Percentiles rank a stretch among this genome's conserved stretches.
Conservation (phyloP, 2,113 vertebrate genomes). For the Oplegnathus fasciatus region DNA sequence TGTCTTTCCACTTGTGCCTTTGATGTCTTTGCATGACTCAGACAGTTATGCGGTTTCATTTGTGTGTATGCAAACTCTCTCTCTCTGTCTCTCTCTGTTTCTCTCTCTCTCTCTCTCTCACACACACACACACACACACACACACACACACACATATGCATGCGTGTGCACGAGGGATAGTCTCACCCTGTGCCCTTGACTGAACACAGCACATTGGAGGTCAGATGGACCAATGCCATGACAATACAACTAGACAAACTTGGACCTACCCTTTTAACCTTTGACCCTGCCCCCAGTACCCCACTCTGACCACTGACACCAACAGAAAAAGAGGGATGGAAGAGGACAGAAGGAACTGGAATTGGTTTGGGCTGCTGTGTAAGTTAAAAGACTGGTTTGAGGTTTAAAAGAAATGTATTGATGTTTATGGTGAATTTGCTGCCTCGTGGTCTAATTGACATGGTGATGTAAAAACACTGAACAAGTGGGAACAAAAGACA, state of each 20-base stretch:
- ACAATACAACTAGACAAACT: constrained; percentile 69
- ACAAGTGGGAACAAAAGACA: background rate
- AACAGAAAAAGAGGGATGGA: background rate
- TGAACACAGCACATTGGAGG: constrained; percentile 33
- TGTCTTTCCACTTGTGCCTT: constrained; percentile 7
- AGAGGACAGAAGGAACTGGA: background rate
- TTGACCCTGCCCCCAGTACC: constrained; percentile 43
- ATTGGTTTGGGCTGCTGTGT: background rate
- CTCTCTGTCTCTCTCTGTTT: too few relatives aligned
- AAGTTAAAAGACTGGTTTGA: background rate
- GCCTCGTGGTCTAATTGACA: background rate
- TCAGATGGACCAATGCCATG: constrained; percentile 42
- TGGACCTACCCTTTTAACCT: constrained; percentile 63
- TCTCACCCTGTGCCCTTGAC: background rate
- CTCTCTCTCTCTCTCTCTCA: too few relatives aligned
- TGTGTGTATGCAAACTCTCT: constrained; percentile 13
- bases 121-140: background rate
- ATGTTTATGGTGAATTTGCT: background rate
- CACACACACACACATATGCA: background rate
- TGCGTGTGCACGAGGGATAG: background rate
- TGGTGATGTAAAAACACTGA: background rate
- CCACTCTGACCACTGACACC: constrained; percentile 13
- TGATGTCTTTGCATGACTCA: constrained; percentile 56
- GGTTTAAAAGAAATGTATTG: background rate
- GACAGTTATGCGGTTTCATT: constrained; percentile 19